These are phyloP conservation scores for Tricholauxania praeusta DNA, from an alignment of 2,888 invertebrate species.

Conservation along the genomic window DNA sequence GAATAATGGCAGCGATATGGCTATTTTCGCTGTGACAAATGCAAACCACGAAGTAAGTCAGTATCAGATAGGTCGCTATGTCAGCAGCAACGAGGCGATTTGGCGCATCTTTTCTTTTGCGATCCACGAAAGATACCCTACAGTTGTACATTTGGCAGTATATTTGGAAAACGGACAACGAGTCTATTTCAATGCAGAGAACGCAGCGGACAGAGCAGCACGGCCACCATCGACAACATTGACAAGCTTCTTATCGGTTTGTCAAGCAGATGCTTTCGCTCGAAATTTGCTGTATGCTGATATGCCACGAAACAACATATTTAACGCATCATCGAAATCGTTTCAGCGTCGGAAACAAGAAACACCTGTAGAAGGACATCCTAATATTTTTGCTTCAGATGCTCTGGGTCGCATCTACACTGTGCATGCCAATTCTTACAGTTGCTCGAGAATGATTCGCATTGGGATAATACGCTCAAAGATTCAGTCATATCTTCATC, in stretches of 20 bases:
- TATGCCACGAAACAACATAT: constrained; percentile 55
- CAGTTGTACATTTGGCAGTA: no score
- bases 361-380: constrained; percentile 51
- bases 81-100: constrained; percentile 52
- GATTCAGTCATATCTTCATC: constrained; percentile 13
- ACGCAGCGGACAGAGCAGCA: no score
- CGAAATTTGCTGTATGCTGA: constrained; percentile 59
- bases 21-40: no score
- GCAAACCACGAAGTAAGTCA: constrained; percentile 26
- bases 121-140: no score
- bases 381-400: constrained; percentile 51
- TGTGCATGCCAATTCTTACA: constrained; percentile 20
- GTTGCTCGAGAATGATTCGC: constrained; percentile 30
- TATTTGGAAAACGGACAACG: no score
- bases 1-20: no score
- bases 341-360: constrained; percentile 58
- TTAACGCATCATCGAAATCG: constrained; percentile 51
- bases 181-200: no score
- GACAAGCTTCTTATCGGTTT: no score
- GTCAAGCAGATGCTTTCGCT: constrained; percentile 47
- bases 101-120: constrained; percentile 48
- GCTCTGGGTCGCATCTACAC: constrained; percentile 55
- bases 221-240: no score
- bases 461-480: constrained; percentile 34
- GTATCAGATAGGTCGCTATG: constrained; percentile 47